Evolutionary conservation across 2,888 invertebrate species (phyloP), one percentile per base, ranked within the genome.

Genomic region (Aporophyla nigra): DNA sequence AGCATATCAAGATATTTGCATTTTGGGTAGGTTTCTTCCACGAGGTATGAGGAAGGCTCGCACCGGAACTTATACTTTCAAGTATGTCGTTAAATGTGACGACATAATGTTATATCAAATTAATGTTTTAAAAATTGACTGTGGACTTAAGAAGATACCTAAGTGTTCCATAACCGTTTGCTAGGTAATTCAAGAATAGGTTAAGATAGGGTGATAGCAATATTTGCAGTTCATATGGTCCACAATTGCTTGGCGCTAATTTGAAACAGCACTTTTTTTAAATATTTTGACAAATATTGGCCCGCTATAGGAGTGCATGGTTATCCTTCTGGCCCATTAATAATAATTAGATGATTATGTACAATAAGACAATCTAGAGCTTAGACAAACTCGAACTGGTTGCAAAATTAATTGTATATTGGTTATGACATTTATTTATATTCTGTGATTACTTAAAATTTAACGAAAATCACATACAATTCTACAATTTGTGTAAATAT

Each of bases 1-100:
- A 71, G 82, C 87, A 84, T 86, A 87, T 84, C 86, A 84, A 83
- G 80, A 86, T 79, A 83, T 87, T 82, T 80, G 83, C 87, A 89
- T 89, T 83, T 86, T 84, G 77, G 85, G 76, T 86, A 83, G 84
- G 77, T 84, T 83, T 78, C 80, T 84, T 83, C 65, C 71, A 33
- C 59, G 62, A 43, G 68, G 43, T 43, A 54, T 46, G 53, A 59
- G 66, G 56, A 40, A 40, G 72, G 53, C 77, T 63, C 58, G 6
- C 72, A 78, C 66, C 27, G 53, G 40, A 72, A 75, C 49, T 75
- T 79, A 49, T 27, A 62, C 58, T 82, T 53, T 51, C 9, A 80
- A 58, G 76, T 49, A 14, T 33, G 76, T 66, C 73, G 59, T 69
- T 61, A 80, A 80, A 63, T 81, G 54, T 5, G 65, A 73, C 27